These are phyloP conservation scores for Tetheella fluctuosa DNA, from an alignment of 2,888 invertebrate species.

Conservation along the genomic window DNA sequence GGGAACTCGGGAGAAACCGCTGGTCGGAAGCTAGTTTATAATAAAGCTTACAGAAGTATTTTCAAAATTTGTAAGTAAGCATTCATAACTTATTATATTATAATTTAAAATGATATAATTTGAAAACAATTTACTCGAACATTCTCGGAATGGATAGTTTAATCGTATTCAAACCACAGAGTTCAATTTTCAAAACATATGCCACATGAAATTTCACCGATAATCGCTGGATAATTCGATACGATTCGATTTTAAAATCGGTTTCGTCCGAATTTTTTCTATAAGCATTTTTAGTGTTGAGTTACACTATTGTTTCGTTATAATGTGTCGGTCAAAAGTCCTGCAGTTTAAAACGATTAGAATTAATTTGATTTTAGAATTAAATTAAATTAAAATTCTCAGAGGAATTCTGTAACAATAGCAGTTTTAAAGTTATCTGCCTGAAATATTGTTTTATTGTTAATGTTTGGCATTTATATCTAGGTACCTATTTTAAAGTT, in stretches of 20 bases:
- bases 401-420: too few relatives aligned
- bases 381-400: too few relatives aligned
- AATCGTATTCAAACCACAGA: conserved; percentile 43
- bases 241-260: conserved; percentile 51
- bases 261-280: conserved; percentile 47
- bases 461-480: too few relatives aligned
- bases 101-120: conserved; percentile 12
- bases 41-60: too few relatives aligned
- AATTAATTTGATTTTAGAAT: too few relatives aligned
- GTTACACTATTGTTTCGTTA: background rate
- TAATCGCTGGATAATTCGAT: conserved; percentile 79
- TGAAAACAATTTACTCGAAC: conserved; percentile 10
- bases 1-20: too few relatives aligned
- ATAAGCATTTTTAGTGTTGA: background rate
- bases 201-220: conserved; percentile 76
- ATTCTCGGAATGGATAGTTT: conserved; percentile 31
- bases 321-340: too few relatives aligned
- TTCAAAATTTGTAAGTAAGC: background rate
- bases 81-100: conserved; percentile 3
- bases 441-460: too few relatives aligned
- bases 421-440: too few relatives aligned
- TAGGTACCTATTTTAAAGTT: too few relatives aligned
- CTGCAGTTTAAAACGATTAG: too few relatives aligned
- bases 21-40: too few relatives aligned
- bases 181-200: conserved; percentile 69